Evolutionary conservation across 1,140 invertebrate species (phyloP).

Genomic region (Theocolax elegans): DNA sequence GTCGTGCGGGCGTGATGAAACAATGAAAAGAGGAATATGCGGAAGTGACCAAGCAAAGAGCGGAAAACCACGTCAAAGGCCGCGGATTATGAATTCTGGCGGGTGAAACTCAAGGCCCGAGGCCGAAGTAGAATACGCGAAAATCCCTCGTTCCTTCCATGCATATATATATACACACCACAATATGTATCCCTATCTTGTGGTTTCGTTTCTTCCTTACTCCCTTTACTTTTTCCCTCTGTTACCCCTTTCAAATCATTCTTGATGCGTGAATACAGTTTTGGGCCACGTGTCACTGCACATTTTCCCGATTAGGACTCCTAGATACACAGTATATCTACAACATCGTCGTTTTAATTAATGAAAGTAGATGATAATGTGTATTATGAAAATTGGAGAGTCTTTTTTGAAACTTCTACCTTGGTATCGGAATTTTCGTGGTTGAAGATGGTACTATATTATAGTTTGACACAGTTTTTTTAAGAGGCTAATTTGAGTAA

Average conservation of each 20-base stretch:
- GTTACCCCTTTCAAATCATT: neutral
- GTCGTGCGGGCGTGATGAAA: too few species aligned
- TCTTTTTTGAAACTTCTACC: too few species aligned
- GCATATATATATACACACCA: neutral
- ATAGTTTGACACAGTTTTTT: too few species aligned
- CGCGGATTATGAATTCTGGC: slow-evolving; percentile 51
- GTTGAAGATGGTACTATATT: too few species aligned
- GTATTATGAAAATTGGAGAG: neutral
- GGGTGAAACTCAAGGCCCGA: slow-evolving; percentile 36
- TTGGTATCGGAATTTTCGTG: too few species aligned
- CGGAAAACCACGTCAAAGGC: slow-evolving; percentile 48
- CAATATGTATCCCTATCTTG: too few species aligned
- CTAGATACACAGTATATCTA: too few species aligned
- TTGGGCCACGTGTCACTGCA: neutral
- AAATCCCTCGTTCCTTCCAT: slow-evolving; percentile 46
- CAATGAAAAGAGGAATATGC: too few species aligned
- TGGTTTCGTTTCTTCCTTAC: slow-evolving; percentile 5
- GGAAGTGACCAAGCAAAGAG: slow-evolving; percentile 39
- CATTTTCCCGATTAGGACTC: neutral
- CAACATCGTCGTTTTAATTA: slow-evolving; percentile 38
- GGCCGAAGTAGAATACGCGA: slow-evolving; percentile 42
- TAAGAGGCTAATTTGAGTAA: too few species aligned
- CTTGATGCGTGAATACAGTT: neutral
- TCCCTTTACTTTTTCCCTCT: neutral
- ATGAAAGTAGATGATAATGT: slow-evolving; percentile 37